phyloP scores from a whole-genome alignment of 2,797 vertebrate species.

The Brotogeris chrysoptera region DNA sequence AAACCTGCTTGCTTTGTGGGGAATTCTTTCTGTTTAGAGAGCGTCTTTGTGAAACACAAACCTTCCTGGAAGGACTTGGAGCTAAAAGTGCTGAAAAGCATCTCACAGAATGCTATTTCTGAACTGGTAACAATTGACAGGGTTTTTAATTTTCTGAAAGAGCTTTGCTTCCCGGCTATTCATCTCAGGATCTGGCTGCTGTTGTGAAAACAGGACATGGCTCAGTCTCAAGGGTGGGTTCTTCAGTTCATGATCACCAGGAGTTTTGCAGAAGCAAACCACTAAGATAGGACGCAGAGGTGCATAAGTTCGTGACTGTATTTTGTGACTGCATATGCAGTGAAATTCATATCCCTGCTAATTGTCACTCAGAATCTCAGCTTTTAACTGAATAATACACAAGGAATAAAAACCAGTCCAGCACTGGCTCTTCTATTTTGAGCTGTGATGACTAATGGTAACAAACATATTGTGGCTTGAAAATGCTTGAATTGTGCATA shows the following conservation, averaged over 20 bases:
- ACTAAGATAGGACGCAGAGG: not conserved
- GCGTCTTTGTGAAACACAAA: not conserved
- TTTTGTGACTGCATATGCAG: not conserved
- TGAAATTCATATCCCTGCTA: not conserved
- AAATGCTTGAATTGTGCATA: not conserved
- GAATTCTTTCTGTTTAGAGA: not conserved
- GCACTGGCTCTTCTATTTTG: not conserved
- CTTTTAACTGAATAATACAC: not conserved
- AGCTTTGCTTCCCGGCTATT: not conserved
- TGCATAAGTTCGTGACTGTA: accelerated
- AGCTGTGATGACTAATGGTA: not conserved
- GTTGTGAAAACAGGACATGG: not conserved
- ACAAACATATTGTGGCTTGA: accelerated
- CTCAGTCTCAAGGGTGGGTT: not conserved
- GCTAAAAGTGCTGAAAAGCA: not conserved
- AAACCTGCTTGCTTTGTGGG: not conserved
- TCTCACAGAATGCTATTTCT: not conserved
- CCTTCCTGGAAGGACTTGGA: not conserved
- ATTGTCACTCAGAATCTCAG: not conserved
- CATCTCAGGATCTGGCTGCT: not conserved
- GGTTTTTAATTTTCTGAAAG: not conserved
- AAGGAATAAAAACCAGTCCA: not conserved
- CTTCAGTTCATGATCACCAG: not conserved
- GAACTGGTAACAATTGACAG: not conserved
- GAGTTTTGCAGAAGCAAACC: not conserved